phyloP scores from a whole-genome alignment of 2,113 vertebrate species.

The Erythrocercus mccallii region DNA sequence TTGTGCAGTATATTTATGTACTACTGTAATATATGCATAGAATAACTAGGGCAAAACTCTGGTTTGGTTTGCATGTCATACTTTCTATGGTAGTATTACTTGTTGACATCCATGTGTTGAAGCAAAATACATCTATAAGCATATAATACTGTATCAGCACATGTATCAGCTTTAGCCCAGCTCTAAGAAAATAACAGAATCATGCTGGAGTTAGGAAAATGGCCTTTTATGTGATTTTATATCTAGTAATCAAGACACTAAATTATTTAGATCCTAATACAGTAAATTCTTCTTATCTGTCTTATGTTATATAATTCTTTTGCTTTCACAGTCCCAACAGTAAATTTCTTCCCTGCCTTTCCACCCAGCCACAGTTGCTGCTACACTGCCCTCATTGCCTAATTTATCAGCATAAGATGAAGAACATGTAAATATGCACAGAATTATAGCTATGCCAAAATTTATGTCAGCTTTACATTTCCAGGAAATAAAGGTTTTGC shows the following conservation, averaged over 20 bases:
- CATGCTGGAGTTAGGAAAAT: neutral
- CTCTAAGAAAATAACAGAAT: neutral
- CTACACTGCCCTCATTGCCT: neutral
- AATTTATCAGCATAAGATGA: neutral
- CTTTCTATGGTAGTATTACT: neutral
- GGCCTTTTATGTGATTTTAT: neutral
- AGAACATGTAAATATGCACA: neutral
- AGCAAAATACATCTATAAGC: neutral
- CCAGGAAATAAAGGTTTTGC: neutral
- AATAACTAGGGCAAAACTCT: neutral
- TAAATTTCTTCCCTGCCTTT: neutral
- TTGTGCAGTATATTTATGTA: neutral
- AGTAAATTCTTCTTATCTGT: neutral
- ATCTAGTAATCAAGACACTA: neutral
- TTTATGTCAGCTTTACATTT: neutral
- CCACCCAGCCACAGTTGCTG: neutral
- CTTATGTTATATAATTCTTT: neutral
- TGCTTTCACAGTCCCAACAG: neutral
- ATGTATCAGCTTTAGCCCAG: neutral
- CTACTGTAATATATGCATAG: neutral
- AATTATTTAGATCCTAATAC: neutral
- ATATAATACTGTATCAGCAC: neutral
- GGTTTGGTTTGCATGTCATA: neutral
- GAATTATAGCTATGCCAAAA: neutral
- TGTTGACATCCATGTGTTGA: neutral